Evolutionary conservation across 2,797 vertebrate species (phyloP).

Genomic region (Propithecus perrieri): DNA sequence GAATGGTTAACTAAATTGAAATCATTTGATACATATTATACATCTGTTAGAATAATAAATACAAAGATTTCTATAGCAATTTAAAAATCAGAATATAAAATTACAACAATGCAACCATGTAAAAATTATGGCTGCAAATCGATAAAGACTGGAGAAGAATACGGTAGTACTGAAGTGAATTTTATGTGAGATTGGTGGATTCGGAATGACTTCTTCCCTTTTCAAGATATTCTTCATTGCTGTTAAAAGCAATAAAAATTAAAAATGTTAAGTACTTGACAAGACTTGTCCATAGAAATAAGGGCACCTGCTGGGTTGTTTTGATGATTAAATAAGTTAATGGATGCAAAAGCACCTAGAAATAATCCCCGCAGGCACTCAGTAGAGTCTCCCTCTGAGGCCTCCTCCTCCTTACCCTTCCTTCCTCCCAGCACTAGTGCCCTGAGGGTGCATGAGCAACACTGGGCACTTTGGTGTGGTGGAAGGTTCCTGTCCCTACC

Average conservation of each 20-base stretch:
- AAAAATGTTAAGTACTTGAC: slow-evolving; percentile 65
- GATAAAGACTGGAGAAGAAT: background rate
- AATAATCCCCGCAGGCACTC: slow-evolving; percentile 8
- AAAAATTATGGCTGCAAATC: background rate
- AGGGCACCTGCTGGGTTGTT: slow-evolving; percentile 63
- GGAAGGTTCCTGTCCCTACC: background rate
- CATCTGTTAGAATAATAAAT: slow-evolving; percentile 16
- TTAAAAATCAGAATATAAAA: slow-evolving; percentile 36
- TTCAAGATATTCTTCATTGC: slow-evolving; percentile 55
- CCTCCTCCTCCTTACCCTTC: background rate
- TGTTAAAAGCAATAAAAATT: slow-evolving; percentile 68
- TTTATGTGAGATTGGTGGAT: background rate
- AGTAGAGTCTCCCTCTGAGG: background rate
- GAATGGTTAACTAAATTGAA: background rate
- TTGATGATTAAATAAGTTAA: slow-evolving; percentile 70
- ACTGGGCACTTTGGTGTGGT: too few species aligned
- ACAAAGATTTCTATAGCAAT: background rate
- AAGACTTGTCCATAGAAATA: slow-evolving; percentile 70
- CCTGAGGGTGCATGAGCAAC: slow-evolving; percentile 32
- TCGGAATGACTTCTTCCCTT: slow-evolving; percentile 27
- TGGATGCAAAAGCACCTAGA: slow-evolving; percentile 55
- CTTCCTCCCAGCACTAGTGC: background rate
- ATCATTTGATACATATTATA: background rate
- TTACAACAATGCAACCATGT: background rate
- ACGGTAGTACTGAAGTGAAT: background rate